Evolutionary conservation across 2,797 vertebrate genomes (phyloP).

Genomic region (Brachyalestes nurse): DNA sequence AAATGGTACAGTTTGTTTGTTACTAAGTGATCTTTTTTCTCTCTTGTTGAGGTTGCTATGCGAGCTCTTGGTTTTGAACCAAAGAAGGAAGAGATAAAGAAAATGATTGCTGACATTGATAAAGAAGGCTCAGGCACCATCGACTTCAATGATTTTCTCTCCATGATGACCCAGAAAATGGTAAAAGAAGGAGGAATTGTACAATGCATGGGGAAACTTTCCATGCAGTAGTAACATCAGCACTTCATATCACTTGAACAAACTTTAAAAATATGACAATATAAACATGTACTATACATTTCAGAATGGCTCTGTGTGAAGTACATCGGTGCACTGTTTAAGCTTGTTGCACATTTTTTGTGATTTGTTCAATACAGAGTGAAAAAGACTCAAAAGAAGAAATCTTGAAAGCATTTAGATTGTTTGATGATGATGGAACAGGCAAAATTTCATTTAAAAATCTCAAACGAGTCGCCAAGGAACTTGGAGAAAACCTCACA

Average conservation of each 20-base stretch:
- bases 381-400: conserved; percentile 95
- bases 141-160: conserved; percentile 88
- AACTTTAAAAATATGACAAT: background rate
- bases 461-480: conserved; percentile 90
- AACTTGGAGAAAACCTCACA: conserved; percentile 92
- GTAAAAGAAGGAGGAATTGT: conserved; percentile 66
- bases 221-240: background rate
- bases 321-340: background rate
- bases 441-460: conserved; percentile 95
- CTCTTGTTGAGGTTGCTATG: conserved; percentile 86
- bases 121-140: conserved; percentile 87
- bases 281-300: background rate
- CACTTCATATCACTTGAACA: background rate
- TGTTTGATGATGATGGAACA: conserved; percentile 93
- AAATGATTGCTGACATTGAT: conserved; percentile 89
- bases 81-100: conserved; percentile 94
- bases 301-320: background rate
- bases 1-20: too few relatives aligned
- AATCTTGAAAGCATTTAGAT: conserved; percentile 91
- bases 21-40: background rate
- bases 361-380: conserved; percentile 71
- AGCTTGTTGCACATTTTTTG: background rate
- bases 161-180: conserved; percentile 94
- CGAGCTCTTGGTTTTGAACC: conserved; percentile 94
- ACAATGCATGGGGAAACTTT: background rate